phyloP scores from a whole-genome alignment of 2,113 vertebrate genomes.

The Cyprinodon variegatus region DNA sequence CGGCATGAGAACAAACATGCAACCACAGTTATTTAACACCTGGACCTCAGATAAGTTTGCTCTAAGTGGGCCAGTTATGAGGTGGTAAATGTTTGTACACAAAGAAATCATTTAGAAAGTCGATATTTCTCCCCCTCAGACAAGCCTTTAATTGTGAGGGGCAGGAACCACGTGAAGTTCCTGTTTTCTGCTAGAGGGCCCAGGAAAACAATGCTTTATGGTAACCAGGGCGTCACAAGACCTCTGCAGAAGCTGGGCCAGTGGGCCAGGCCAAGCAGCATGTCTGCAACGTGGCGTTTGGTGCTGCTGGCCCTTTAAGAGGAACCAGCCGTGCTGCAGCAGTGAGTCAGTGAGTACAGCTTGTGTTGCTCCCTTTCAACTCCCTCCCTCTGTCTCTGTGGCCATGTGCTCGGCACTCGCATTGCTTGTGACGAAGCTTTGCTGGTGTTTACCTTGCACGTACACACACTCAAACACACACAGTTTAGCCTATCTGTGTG shows the following conservation, averaged over 20 bases:
- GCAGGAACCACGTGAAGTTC: conserved; percentile 48
- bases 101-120: conserved; percentile 22
- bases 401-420: conserved; percentile 76
- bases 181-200: conserved; percentile 50
- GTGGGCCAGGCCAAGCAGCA: conserved; percentile 39
- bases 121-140: conserved; percentile 4
- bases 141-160: conserved; percentile 52
- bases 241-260: conserved; percentile 35
- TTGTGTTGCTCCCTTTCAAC: conserved; percentile 56
- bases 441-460: conserved; percentile 68
- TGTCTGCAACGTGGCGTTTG: conserved; percentile 71
- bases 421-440: conserved; percentile 61
- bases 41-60: neutral
- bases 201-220: conserved; percentile 54
- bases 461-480: conserved; percentile 22
- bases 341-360: conserved; percentile 75
- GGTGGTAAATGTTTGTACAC: conserved; percentile 1
- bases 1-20: neutral
- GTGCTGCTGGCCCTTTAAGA: conserved; percentile 73
- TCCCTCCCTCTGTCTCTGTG: conserved; percentile 50
- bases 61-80: conserved; percentile 43
- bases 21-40: neutral
- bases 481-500: conserved; percentile 21
- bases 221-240: conserved; percentile 68
- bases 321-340: conserved; percentile 65